phyloP scores from a whole-genome alignment of 2,888 invertebrate species.

The Lapara coniferarum region DNA sequence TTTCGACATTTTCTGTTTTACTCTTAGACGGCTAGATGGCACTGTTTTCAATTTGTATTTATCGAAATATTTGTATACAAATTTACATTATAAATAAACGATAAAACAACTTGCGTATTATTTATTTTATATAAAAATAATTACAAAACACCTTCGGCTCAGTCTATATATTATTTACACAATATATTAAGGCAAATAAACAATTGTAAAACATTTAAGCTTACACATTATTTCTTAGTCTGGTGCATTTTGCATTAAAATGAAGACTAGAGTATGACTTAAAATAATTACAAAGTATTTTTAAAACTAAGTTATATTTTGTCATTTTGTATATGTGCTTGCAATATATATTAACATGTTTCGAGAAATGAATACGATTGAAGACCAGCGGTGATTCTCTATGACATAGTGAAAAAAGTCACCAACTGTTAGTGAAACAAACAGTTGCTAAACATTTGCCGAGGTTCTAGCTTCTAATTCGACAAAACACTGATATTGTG shows the following conservation, averaged over 20 bases:
- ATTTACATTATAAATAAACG: conserved; percentile 21
- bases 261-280: conserved; percentile 21
- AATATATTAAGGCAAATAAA: conserved; percentile 28
- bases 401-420: too few relatives aligned
- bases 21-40: conserved; percentile 12
- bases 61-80: conserved; percentile 16
- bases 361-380: too few relatives aligned
- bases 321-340: too few relatives aligned
- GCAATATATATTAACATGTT: not conserved
- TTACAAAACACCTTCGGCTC: conserved; percentile 40
- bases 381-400: too few relatives aligned
- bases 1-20: conserved; percentile 1
- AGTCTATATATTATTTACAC: conserved; percentile 41
- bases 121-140: conserved; percentile 41
- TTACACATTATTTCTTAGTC: not conserved
- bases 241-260: conserved; percentile 5
- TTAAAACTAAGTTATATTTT: too few relatives aligned
- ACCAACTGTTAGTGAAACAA: too few relatives aligned
- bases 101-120: conserved; percentile 24
- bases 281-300: too few relatives aligned
- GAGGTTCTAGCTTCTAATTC: too few relatives aligned
- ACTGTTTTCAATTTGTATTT: conserved; percentile 23
- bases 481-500: too few relatives aligned
- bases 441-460: too few relatives aligned
- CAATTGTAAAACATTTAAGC: conserved; percentile 7